Conservation (phyloP, 2,113 vertebrate species). For the Brachyhypopomus gauderio region DNA sequence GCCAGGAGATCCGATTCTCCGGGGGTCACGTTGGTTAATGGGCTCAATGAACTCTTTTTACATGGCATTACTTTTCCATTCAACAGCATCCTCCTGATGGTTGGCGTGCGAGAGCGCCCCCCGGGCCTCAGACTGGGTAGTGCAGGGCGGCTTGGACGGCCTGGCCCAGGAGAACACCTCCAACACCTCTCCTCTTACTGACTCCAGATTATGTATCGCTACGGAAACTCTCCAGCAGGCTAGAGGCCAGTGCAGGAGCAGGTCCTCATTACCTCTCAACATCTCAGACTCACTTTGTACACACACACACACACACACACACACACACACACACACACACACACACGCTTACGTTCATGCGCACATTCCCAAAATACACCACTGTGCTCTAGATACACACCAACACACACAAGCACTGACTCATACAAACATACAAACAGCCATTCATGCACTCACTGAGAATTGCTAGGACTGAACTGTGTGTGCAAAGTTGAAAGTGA, state of each 20-base stretch:
- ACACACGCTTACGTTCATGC: too few species aligned
- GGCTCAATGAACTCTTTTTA: slow-evolving; percentile 54
- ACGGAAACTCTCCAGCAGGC: slow-evolving; percentile 43
- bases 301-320: too few species aligned
- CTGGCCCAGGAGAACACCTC: slow-evolving; percentile 50
- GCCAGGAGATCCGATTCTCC: slow-evolving; percentile 36
- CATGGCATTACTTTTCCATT: slow-evolving; percentile 48
- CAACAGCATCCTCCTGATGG: background rate
- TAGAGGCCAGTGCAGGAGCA: background rate
- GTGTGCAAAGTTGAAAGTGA: too few species aligned
- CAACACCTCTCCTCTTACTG: slow-evolving; percentile 62
- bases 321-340: too few species aligned
- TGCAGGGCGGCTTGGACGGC: background rate
- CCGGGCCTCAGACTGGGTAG: too few species aligned
- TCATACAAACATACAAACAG: too few species aligned
- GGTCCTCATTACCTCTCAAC: background rate
- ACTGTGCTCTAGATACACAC: too few species aligned
- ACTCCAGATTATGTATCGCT: slow-evolving; percentile 57
- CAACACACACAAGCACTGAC: too few species aligned
- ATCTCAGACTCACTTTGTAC: background rate
- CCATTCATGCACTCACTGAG: too few species aligned
- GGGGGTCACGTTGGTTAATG: slow-evolving; percentile 43
- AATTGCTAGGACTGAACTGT: too few species aligned
- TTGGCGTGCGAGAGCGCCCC: too few species aligned
- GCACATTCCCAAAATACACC: too few species aligned